A percentile compares a stretch with the other conserved stretches of the same genome.
These are phyloP conservation scores for Dolichallabes microphthalmus DNA, from an alignment of 2,113 vertebrate species.

Conservation along the genomic window DNA sequence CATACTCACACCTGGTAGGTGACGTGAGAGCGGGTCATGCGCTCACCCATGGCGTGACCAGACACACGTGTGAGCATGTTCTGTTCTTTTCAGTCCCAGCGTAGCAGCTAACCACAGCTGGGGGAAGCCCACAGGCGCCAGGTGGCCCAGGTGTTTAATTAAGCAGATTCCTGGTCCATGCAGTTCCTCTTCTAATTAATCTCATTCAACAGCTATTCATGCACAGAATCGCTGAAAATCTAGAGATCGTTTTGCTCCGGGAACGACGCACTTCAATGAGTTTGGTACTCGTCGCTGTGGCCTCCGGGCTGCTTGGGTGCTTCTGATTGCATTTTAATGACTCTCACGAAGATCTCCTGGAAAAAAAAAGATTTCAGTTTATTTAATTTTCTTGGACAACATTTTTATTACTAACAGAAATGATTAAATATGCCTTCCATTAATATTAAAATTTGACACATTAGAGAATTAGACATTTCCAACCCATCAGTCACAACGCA, in stretches of 20 bases:
- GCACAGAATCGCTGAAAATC: conserved; percentile 42
- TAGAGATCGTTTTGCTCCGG: conserved; percentile 23
- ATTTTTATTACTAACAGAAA: neutral
- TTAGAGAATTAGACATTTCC: neutral
- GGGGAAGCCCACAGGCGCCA: conserved; percentile 35
- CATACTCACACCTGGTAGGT: neutral
- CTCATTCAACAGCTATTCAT: conserved; percentile 19
- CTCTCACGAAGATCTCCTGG: conserved; percentile 5
- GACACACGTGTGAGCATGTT: neutral
- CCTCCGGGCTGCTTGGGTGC: neutral
- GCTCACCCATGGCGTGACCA: conserved; percentile 12
- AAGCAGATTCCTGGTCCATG: conserved; percentile 35
- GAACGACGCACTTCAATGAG: conserved; percentile 4
- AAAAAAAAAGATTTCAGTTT: conserved; percentile 5
- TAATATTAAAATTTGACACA: neutral
- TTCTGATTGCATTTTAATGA: conserved; percentile 32
- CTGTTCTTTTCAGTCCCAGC: neutral
- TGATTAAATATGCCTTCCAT: neutral
- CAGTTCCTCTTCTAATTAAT: conserved; percentile 28
- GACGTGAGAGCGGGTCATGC: neutral
- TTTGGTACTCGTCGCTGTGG: conserved; percentile 19
- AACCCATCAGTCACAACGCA: neutral
- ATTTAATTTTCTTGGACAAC: neutral
- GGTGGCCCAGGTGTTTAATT: conserved; percentile 44
- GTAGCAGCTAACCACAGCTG: neutral